Evolutionary conservation across 2,113 vertebrate genomes (phyloP), one percentile per base, ranked within the genome.

Genomic region (Gallinago media): DNA sequence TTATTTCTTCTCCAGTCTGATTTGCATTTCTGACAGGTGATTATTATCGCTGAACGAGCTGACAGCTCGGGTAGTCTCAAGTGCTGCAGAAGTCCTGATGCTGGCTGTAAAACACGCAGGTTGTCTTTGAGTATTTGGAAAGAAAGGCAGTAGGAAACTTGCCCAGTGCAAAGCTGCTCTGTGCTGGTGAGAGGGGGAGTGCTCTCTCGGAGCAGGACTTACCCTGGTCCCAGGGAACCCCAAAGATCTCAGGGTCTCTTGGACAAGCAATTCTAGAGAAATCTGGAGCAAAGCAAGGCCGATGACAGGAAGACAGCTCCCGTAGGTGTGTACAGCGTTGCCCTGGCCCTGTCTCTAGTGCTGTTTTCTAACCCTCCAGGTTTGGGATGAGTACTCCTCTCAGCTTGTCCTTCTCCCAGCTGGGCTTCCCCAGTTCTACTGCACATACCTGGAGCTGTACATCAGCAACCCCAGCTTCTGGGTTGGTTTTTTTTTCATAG

Each of bases 21-120:
- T 90, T 54, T 90, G 79, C 56, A 14, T 92, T 92, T 93, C 81
- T 94, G 95, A 84, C 92, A 92, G 93, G 78, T 11, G 34, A 59
- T 94, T 59, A 79, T 94, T 93, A 88, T 58, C 16, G 5, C 47
- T 80, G 38, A 34, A 74, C 71, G 54, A 88, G 59, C 59, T 88
- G 93, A 71, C 89, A 90, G 82, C 67, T 90, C 19, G n/a, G 22
- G 19, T 85, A 70, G 67, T 74, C 59, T 90, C 58, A 46, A 70
- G 50, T 32, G 58, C 50, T 70, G 31, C 42, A 11, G 31, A 71
- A 90, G 66, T 82, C 70, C 27, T 88, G 23, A 31, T 46, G 62
- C 16, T 81, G 6, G 46, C 42, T 94, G 38, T 62, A 62, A 59
- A 25, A 40, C 13, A 26, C 17, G 22, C 79, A 92, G 84, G 58